Conservation (phyloP, 2,888 invertebrate genomes). For the Sesia apiformis region DNA sequence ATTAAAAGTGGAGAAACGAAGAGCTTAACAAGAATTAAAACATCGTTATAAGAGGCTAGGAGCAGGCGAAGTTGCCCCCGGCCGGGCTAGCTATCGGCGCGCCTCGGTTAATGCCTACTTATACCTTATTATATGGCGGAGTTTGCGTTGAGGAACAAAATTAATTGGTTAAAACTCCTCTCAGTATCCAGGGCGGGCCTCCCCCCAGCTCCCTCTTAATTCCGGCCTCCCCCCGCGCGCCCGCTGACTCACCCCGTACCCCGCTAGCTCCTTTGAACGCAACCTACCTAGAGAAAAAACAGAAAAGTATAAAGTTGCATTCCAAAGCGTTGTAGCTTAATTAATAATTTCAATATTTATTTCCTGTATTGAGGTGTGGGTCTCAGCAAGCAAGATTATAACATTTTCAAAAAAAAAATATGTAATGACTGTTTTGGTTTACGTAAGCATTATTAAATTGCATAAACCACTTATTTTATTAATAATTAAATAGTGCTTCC, state of each 20-base stretch:
- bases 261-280: slow-evolving; percentile 72
- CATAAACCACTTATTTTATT: too few relatives aligned
- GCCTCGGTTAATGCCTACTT: slow-evolving; percentile 73
- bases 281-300: slow-evolving; percentile 75
- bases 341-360: slow-evolving; percentile 30
- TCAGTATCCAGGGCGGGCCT: slow-evolving; percentile 72
- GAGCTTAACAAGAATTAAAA: slow-evolving; percentile 75
- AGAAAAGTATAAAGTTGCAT: slow-evolving; percentile 69
- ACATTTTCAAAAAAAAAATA: too few relatives aligned
- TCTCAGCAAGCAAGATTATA: too few relatives aligned
- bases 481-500: too few relatives aligned
- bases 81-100: slow-evolving; percentile 68
- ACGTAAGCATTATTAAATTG: too few relatives aligned
- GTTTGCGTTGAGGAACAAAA: slow-evolving; percentile 77
- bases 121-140: slow-evolving; percentile 75
- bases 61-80: slow-evolving; percentile 57
- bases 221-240: slow-evolving; percentile 33
- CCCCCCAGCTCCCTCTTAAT: slow-evolving; percentile 64
- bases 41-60: slow-evolving; percentile 69
- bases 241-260: slow-evolving; percentile 35
- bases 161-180: slow-evolving; percentile 77
- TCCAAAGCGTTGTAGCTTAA: slow-evolving; percentile 61
- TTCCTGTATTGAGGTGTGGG: too few relatives aligned
- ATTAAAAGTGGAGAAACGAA: slow-evolving; percentile 74
- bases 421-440: too few relatives aligned